Evolutionary conservation across 1,140 invertebrate genomes (phyloP), one percentile per base, ranked within the genome.

Genomic region (Aphidius gifuensis): DNA sequence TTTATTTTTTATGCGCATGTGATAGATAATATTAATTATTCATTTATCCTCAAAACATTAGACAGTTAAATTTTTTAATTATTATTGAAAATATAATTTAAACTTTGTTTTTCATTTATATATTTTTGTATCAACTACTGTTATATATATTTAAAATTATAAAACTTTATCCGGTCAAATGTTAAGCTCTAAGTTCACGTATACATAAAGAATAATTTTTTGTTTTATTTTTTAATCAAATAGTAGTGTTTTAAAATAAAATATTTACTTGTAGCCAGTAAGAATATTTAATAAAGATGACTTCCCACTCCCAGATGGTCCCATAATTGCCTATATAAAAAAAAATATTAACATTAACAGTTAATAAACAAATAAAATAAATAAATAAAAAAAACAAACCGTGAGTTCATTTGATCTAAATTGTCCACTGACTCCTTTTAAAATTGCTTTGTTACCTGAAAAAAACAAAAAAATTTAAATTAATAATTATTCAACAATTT

Each of bases 261-360:
- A 16, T 43, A 42, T 80, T 83, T 83, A 93, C 92, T 88, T 92
- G 76, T 92, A 94, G 66, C 92, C 92, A 7, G 92, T 91, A 9
- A 94, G 78, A 63, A 93, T 84, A 71, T 95, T 93, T 5, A 95
- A 80, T 5, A 95, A 78, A 0, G 93, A 95, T 40, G 90, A 93
- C 80, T 97, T 97, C 16, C 94, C 95, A 2, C 93, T 90, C 5
- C 94, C 94, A 0, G 92, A 95, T 5, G 92, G 92, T 5, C 93
- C 92, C 74, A 95, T 83, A 65, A 95, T 94, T 4, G 89, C 23
- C 23, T 32, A 32, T 32, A 32, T 32, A 32, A 32, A 16, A 16
- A 16, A 16, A 16, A 32, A 32, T 32, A 32, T 32, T 32, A 3
- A 32, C 2, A 32, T 32, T 32, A 32, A 32, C 0, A 32, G 1